Conservation (phyloP, 1,140 invertebrate species). For the Achatina immaculata region DNA sequence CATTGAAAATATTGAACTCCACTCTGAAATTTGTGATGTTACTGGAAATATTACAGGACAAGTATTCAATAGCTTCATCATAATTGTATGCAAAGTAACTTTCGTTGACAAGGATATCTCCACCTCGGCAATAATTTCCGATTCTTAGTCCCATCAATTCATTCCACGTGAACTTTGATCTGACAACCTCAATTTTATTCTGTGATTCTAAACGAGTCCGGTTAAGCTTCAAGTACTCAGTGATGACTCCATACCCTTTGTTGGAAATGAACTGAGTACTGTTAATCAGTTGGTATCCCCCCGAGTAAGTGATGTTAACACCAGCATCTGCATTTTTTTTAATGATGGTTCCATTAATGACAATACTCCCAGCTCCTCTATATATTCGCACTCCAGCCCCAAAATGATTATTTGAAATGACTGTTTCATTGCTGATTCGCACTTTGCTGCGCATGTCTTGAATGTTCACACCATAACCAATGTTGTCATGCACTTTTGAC, state of each 20-base stretch:
- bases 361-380: constrained; percentile 66
- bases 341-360: constrained; percentile 63
- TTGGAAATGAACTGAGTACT: constrained; percentile 77
- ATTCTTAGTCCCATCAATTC: constrained; percentile 65
- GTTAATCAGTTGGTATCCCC: constrained; percentile 90
- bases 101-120: constrained; percentile 63
- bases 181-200: constrained; percentile 60
- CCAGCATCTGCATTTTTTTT: constrained; percentile 61
- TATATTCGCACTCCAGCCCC: constrained; percentile 67
- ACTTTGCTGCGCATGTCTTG: constrained; percentile 68
- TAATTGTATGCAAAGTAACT: constrained; percentile 61
- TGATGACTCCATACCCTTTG: constrained; percentile 65
- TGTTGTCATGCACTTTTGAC: constrained; percentile 63
- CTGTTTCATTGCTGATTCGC: constrained; percentile 57
- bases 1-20: constrained; percentile 64
- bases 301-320: constrained; percentile 88
- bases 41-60: constrained; percentile 66
- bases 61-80: constrained; percentile 65
- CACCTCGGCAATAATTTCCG: constrained; percentile 68
- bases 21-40: constrained; percentile 65
- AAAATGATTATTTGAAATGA: constrained; percentile 63
- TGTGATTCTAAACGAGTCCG: constrained; percentile 57
- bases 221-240: constrained; percentile 60
- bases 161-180: constrained; percentile 58
- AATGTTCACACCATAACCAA: constrained; percentile 66